Conservation (phyloP, 2,797 vertebrate genomes). For the Triplophysa yarkandensis region DNA sequence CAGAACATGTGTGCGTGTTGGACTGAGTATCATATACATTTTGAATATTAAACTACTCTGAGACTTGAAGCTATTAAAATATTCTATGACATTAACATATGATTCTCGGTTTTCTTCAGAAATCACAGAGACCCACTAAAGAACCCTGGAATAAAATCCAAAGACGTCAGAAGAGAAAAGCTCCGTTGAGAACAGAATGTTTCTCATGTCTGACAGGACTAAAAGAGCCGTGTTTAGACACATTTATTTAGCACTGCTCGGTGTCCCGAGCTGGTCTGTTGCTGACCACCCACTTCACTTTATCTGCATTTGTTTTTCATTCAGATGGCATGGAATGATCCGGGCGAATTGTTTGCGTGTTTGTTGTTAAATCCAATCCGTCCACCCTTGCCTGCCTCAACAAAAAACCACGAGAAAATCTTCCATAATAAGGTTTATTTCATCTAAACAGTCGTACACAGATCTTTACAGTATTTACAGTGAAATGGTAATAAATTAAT, state of each 20-base stretch:
- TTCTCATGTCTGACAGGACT: neutral
- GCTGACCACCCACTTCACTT: constrained; percentile 5
- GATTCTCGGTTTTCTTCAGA: no score
- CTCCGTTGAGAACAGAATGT: constrained; percentile 13
- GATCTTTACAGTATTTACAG: constrained; percentile 28
- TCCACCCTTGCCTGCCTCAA: neutral
- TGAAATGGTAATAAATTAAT: constrained; percentile 36
- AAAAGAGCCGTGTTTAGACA: constrained; percentile 12
- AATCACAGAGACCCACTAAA: no score
- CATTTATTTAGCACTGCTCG: constrained; percentile 9
- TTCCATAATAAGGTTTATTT: constrained; percentile 16
- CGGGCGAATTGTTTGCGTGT: neutral
- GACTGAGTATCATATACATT: neutral
- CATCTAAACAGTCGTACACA: constrained; percentile 35
- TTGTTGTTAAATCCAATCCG: neutral
- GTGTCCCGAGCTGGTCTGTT: neutral
- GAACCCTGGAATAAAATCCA: neutral
- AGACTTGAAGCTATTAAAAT: neutral
- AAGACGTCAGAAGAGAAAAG: neutral
- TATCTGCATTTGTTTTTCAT: constrained; percentile 36
- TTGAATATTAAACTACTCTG: neutral
- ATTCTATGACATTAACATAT: no score
- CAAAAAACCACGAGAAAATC: neutral
- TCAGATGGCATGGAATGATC: constrained; percentile 10
- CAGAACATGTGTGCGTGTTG: no score